Evolutionary conservation across 2,888 invertebrate species (phyloP).

Genomic region (Ophion slaviceki): DNA sequence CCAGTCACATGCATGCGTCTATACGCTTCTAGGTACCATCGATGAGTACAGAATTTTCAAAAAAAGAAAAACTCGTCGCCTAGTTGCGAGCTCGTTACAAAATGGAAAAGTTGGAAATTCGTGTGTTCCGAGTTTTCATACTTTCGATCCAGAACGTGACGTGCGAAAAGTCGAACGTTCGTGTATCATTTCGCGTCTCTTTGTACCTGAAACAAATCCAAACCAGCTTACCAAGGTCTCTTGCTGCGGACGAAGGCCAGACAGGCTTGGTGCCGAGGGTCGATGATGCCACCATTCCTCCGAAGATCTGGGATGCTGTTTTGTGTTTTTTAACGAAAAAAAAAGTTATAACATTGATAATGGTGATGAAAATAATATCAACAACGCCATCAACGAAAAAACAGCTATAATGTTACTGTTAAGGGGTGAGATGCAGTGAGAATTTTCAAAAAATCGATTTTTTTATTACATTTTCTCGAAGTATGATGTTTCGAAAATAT

Average conservation of each 20-base stretch:
- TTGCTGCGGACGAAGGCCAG: conserved; percentile 71
- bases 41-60: background rate
- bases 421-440: too few relatives aligned
- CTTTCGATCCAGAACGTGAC: background rate
- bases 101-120: background rate
- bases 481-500: too few relatives aligned
- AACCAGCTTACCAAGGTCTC: conserved; percentile 74
- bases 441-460: too few relatives aligned
- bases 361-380: background rate
- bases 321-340: conserved; percentile 1
- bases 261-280: conserved; percentile 72
- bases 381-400: background rate
- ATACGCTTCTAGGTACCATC: background rate
- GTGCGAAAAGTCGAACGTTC: background rate
- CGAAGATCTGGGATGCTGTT: conserved; percentile 73
- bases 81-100: background rate
- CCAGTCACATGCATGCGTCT: background rate
- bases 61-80: background rate
- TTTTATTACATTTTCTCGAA: too few relatives aligned
- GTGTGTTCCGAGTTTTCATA: background rate
- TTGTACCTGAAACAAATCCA: background rate
- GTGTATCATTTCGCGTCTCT: background rate
- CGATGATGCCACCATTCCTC: conserved; percentile 74
- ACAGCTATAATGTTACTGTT: background rate
- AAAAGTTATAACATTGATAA: too few relatives aligned